phyloP scores from a whole-genome alignment of 2,888 invertebrate species.

The Helleia helle region DNA sequence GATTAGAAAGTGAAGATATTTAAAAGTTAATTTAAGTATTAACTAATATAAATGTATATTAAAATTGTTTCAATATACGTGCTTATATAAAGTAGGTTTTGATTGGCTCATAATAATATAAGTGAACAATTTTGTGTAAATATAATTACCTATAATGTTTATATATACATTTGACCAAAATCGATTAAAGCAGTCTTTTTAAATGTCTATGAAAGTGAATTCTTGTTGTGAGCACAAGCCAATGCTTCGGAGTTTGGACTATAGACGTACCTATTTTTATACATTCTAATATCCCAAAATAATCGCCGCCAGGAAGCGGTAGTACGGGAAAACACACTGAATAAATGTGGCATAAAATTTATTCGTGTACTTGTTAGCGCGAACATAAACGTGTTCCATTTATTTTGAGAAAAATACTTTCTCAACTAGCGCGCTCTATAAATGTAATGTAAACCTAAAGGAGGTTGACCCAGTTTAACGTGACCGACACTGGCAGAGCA shows the following conservation, averaged over 20 bases:
- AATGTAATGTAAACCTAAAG: slow-evolving; percentile 7
- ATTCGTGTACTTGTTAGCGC: neutral
- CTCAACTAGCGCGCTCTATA: slow-evolving; percentile 7
- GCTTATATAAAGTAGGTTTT: too few species aligned
- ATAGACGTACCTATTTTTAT: slow-evolving; percentile 16
- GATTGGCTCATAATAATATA: too few species aligned
- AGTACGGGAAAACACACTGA: slow-evolving; percentile 2
- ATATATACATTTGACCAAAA: too few species aligned
- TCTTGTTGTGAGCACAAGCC: too few species aligned
- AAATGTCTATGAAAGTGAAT: too few species aligned
- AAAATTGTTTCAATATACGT: too few species aligned
- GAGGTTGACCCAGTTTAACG: slow-evolving; percentile 7
- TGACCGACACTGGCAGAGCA: slow-evolving; percentile 5
- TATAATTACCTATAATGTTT: too few species aligned
- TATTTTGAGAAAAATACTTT: slow-evolving; percentile 8
- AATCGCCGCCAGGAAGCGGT: slow-evolving; percentile 17
- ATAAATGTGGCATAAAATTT: neutral
- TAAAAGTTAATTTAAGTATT: too few species aligned
- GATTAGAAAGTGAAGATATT: too few species aligned
- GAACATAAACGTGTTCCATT: neutral
- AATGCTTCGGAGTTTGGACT: neutral
- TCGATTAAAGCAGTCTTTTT: too few species aligned
- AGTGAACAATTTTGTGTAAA: too few species aligned
- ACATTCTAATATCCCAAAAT: slow-evolving; percentile 14
- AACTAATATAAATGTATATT: too few species aligned